Conservation (phyloP, 2,113 vertebrate species). For the Callospermophilus lateralis region DNA sequence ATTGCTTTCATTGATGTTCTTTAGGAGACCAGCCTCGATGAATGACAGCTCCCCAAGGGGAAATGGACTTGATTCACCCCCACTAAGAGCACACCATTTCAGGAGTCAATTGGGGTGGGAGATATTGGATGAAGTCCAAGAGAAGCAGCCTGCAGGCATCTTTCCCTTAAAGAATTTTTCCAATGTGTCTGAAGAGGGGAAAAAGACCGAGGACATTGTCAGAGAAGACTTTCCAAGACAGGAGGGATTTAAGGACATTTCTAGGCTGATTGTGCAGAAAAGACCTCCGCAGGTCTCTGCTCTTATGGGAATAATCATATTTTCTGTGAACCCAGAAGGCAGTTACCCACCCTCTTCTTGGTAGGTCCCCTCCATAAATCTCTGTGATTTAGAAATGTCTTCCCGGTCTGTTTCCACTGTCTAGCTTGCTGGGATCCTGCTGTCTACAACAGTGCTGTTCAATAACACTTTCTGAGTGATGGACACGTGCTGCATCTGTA, state of each 20-base stretch:
- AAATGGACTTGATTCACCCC: not conserved
- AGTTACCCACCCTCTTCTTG: not conserved
- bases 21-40: not conserved
- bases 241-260: not conserved
- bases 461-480: not conserved
- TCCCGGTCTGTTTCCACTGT: not conserved
- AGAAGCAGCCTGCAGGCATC: not conserved
- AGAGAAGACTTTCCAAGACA: not conserved
- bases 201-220: not conserved
- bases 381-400: not conserved
- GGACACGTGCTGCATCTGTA: accelerated
- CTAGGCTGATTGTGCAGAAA: not conserved
- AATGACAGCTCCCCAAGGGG: not conserved
- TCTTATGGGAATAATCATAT: not conserved
- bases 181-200: not conserved
- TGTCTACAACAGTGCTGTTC: not conserved
- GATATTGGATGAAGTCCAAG: not conserved
- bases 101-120: not conserved
- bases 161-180: not conserved
- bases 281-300: not conserved
- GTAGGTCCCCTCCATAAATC: not conserved
- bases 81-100: not conserved
- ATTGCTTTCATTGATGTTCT: not conserved
- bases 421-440: not conserved
- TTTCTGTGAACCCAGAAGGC: not conserved